Evolutionary conservation across 2,113 vertebrate genomes (phyloP).

Genomic region (Girardinichthys multiradiatus): DNA sequence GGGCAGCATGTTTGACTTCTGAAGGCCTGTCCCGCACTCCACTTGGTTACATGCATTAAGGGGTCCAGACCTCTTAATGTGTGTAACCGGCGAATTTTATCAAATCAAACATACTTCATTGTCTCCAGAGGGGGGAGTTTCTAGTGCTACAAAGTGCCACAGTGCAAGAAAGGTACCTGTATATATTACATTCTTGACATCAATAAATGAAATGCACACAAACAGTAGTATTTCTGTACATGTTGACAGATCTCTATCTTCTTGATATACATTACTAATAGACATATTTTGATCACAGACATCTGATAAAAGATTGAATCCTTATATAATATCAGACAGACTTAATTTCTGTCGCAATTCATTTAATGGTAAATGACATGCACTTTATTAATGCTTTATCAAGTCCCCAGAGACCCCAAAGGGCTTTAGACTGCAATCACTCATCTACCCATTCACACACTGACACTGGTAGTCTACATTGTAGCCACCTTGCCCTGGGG

Average conservation of each 20-base stretch:
- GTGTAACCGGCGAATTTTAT: neutral
- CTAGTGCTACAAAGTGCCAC: neutral
- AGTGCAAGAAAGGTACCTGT: neutral
- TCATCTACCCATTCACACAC: too few species aligned
- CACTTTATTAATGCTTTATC: too few species aligned
- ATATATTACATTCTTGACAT: too few species aligned
- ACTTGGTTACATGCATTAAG: neutral
- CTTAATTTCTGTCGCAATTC: neutral
- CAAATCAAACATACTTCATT: neutral
- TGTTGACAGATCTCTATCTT: neutral
- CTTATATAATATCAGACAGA: too few species aligned
- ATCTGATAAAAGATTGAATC: neutral
- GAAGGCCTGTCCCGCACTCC: neutral
- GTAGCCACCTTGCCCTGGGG: too few species aligned
- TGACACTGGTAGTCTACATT: too few species aligned
- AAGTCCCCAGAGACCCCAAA: too few species aligned
- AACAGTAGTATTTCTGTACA: neutral
- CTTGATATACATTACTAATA: neutral
- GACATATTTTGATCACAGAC: too few species aligned
- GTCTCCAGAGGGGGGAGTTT: neutral
- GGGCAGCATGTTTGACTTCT: neutral
- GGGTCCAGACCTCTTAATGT: neutral
- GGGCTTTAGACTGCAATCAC: too few species aligned
- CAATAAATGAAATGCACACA: too few species aligned
- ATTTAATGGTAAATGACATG: too few species aligned